Evolutionary conservation across 2,797 vertebrate genomes (phyloP).

Genomic region (Protosalanx chinensis): DNA sequence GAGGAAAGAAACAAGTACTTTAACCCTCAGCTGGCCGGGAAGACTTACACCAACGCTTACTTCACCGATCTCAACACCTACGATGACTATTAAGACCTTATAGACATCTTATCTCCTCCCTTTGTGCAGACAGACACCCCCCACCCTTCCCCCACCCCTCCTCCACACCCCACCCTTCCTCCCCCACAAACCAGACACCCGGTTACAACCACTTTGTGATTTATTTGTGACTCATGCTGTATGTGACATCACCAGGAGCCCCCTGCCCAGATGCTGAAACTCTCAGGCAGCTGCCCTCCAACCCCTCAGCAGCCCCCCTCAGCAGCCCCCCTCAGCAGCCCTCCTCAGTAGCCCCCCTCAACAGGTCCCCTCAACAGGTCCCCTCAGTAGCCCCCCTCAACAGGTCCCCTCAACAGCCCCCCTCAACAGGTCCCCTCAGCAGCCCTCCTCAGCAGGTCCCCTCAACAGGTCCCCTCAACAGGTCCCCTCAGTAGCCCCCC

Average conservation of each 20-base stretch:
- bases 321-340: constrained; percentile 68
- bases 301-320: constrained; percentile 49
- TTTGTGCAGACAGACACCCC: constrained; percentile 25
- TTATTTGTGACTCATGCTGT: constrained; percentile 64
- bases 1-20: constrained; percentile 99
- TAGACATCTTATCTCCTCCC: constrained; percentile 38
- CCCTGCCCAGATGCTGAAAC: constrained; percentile 52
- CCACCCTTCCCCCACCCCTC: constrained; percentile 47
- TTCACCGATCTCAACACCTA: constrained; percentile 98
- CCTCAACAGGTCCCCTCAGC: too few relatives aligned
- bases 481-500: too few relatives aligned
- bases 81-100: constrained; percentile 86
- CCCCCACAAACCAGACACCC: not conserved
- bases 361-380: too few relatives aligned
- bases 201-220: constrained; percentile 37
- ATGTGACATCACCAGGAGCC: constrained; percentile 60
- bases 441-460: too few relatives aligned
- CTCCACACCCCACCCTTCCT: constrained; percentile 1
- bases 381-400: too few relatives aligned
- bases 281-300: constrained; percentile 61
- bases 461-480: too few relatives aligned
- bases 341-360: constrained; percentile 5
- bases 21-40: constrained; percentile 92
- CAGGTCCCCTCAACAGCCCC: too few relatives aligned
- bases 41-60: constrained; percentile 96